Base-by-base conservation (phyloP, 2,797 vertebrate species). In the Parambassis ranga region DNA sequence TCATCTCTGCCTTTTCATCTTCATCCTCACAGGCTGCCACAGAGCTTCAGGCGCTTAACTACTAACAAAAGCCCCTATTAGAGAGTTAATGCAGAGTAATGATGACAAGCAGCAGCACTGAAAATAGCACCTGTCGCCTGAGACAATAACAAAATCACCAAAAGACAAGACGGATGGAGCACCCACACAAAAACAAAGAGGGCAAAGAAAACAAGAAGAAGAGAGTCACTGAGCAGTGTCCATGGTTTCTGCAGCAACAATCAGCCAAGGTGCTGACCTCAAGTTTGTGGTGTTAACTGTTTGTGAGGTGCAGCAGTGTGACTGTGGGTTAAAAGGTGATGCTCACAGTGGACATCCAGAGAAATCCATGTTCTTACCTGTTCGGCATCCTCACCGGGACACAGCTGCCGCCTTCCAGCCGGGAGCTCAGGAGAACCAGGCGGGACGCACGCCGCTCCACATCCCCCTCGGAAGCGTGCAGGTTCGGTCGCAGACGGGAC, bases 341-440 rank as follows among this genome's bases (percentile, higher is more conserved):
- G 4, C 19, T 19, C 4, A n/a, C 2, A 20, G 19, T 20, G 3
- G 20, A 2, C 19, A 20, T 20, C 4, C 20, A 20, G 3, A 20
- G 2, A 19, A 20, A 19, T 18, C 18, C 26, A 30, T 30, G 15
- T 19, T 26, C 31, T 68, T 86, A 90, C 89, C 90, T 89, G 80
- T 61, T 81, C 71, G 53, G 64, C 83, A 85, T 89, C 83, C 79
- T 89, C 81, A 55, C 28, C 63, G 37, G 75, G 69, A 79, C 79
- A 22, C 67, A 14, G 75, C 47, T 15, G 57, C 51, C 79, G 70
- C 71, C 74, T 65, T 74, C 66, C 75, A 68, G 31, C 35, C 53
- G 18, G 59, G 48, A 49, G 65, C 57, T 31, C 74, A 38, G 61
- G 48, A 60, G 39, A 37, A 71, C 6, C 50, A 38, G 60, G 71